Evolutionary conservation across 2,888 invertebrate species (phyloP), one percentile per base, ranked within the genome.

Genomic region (Plagiodera versicolora): DNA sequence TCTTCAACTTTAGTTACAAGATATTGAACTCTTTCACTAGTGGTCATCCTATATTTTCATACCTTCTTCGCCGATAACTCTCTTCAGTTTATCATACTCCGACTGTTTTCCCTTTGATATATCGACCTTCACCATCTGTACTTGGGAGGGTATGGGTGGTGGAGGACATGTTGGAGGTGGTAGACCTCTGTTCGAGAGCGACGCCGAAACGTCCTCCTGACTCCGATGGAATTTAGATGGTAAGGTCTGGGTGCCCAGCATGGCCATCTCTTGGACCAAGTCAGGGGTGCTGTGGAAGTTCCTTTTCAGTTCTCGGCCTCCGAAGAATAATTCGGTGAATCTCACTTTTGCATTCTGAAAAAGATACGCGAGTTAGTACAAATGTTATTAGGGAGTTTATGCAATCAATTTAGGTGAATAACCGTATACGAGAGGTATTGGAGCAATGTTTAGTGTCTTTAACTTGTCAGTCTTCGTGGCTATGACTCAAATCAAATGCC

Each of bases 281-380:
- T 95, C 95, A 0, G 95, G 95, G n/a, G 95, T 95, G 63, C 94
- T 94, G 75, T 90, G 90, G 83, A 94, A 95, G 70, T 89, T 89
- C 60, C 94, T 87, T 67, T 92, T 91, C 48, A 94, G 82, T 68
- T 87, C 83, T 28, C 74, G 71, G n/a, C 70, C 69, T 77, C 81
- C 80, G 35, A 79, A 79, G 54, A 82, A 75, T n/a, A 80, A 71
- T 32, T 76, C 81, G 62, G 82, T 80, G 77, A 86, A 85, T 39
- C 83, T 75, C 63, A 80, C 74, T 75, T 81, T 78, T 67, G 83
- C 81, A 78, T 81, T 85, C 87, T 86, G 78, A 5, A 78, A 74
- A 6, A 18, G 45, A 46, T 30, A 5, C 16, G 39, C 4, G 39
- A 39, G 2, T 8, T 4, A 39, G 16, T n/a, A n/a, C n/a, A n/a